Conservation (phyloP, 2,113 vertebrate genomes). For the Plestiodon gilberti region DNA sequence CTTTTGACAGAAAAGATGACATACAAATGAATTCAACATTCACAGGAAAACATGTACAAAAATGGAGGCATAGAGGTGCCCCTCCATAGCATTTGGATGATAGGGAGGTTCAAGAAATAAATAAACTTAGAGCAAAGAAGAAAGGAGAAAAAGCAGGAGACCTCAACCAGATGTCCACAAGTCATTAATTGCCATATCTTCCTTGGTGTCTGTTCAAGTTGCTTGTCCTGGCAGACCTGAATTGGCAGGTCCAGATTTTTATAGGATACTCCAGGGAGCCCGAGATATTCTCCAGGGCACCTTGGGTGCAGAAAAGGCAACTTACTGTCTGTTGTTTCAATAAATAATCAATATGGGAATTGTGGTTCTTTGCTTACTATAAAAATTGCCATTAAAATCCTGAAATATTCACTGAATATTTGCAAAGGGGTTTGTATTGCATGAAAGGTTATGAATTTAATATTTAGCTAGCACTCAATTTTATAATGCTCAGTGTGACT, state of each 20-base stretch:
- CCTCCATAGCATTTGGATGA: too few species aligned
- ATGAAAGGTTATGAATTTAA: not conserved
- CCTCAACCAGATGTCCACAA: not conserved
- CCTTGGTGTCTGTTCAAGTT: not conserved
- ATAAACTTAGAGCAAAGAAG: not conserved
- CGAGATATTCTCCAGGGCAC: not conserved
- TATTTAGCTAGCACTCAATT: not conserved
- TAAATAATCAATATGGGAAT: not conserved
- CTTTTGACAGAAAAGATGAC: too few species aligned
- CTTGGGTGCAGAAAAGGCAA: too few species aligned
- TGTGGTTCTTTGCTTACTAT: not conserved
- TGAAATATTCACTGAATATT: not conserved
- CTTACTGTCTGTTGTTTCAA: too few species aligned
- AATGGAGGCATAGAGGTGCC: not conserved
- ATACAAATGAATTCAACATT: not conserved
- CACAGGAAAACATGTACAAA: not conserved
- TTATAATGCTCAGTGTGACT: not conserved
- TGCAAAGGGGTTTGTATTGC: not conserved
- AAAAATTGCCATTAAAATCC: not conserved
- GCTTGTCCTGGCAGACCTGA: not conserved
- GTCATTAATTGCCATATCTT: not conserved
- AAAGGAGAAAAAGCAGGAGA: not conserved
- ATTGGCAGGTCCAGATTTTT: not conserved
- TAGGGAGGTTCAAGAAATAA: not conserved
- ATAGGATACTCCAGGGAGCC: not conserved